These are phyloP conservation scores for Drosophila rellima DNA, from an alignment of 2,888 invertebrate genomes.

Conservation along the genomic window DNA sequence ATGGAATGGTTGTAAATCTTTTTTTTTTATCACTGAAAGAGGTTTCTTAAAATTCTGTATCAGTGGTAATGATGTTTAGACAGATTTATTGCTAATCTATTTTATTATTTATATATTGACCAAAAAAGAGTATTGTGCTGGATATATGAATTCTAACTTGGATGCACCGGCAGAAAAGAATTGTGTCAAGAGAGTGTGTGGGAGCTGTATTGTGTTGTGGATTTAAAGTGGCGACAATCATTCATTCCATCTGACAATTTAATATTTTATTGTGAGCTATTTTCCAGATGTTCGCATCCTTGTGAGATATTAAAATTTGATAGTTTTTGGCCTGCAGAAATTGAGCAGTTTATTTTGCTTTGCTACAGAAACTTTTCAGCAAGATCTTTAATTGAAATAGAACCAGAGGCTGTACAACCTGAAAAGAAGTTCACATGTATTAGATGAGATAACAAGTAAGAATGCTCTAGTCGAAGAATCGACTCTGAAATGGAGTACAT, in stretches of 20 bases:
- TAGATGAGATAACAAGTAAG: conserved; percentile 22
- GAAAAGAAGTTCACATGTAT: conserved; percentile 46
- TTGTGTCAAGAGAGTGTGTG: conserved; percentile 38
- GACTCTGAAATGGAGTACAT: conserved; percentile 3
- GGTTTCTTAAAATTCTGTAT: conserved; percentile 18
- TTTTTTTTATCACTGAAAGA: conserved; percentile 24
- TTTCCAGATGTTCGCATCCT: conserved; percentile 44
- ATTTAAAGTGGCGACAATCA: conserved; percentile 33
- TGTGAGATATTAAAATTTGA: conserved; percentile 49
- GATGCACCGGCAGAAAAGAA: conserved; percentile 55
- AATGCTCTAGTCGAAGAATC: conserved; percentile 15
- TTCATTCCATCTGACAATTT: conserved; percentile 36
- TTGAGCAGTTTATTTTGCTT: conserved; percentile 47
- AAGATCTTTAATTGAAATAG: conserved; percentile 86
- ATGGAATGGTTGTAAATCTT: conserved; percentile 32
- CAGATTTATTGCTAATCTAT: conserved; percentile 22
- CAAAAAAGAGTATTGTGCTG: conserved; percentile 63
- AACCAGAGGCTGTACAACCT: conserved; percentile 87
- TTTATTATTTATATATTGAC: conserved; percentile 66
- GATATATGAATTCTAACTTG: conserved; percentile 50
- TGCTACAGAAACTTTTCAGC: conserved; percentile 85
- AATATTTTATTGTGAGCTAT: conserved; percentile 33
- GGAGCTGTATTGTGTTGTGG: conserved; percentile 52
- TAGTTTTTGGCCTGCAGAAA: conserved; percentile 72
- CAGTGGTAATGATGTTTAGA: conserved; percentile 13